Evolutionary conservation across 2,888 invertebrate species (phyloP).

Genomic region (Catocala nupta): DNA sequence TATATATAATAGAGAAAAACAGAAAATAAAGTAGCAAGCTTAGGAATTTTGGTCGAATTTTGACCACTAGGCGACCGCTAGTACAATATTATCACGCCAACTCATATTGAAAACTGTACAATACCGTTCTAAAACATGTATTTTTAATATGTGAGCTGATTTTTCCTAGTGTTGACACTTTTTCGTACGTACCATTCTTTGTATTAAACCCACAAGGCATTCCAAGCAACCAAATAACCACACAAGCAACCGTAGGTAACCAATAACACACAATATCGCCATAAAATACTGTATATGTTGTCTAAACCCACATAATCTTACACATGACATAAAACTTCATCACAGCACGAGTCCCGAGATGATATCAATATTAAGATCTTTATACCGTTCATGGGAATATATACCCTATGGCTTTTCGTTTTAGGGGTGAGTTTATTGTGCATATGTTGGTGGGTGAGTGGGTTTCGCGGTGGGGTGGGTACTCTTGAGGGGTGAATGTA

Average conservation of each 20-base stretch:
- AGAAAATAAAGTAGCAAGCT: too few species aligned
- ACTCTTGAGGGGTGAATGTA: constrained; percentile 84
- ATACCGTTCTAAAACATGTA: too few species aligned
- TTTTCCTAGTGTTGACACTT: too few species aligned
- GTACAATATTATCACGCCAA: too few species aligned
- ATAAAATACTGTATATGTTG: constrained; percentile 40
- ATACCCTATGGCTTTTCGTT: neutral
- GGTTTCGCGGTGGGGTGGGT: constrained; percentile 66
- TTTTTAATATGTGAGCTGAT: too few species aligned
- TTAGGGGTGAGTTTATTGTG: constrained; percentile 41
- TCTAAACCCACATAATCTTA: constrained; percentile 62
- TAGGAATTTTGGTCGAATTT: too few species aligned
- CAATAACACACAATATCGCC: constrained; percentile 27
- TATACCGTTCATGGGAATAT: constrained; percentile 18
- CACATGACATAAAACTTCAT: constrained; percentile 78
- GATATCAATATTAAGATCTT: constrained; percentile 83
- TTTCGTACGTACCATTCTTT: neutral
- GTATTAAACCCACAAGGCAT: neutral
- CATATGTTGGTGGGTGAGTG: constrained; percentile 47
- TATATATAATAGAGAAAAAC: too few species aligned
- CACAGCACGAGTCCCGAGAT: constrained; percentile 79
- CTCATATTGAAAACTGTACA: too few species aligned
- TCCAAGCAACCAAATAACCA: neutral
- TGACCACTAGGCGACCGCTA: too few species aligned
- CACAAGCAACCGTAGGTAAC: constrained; percentile 14